These are phyloP conservation scores for Oligia latruncula DNA, from an alignment of 2,888 invertebrate species.

Conservation along the genomic window DNA sequence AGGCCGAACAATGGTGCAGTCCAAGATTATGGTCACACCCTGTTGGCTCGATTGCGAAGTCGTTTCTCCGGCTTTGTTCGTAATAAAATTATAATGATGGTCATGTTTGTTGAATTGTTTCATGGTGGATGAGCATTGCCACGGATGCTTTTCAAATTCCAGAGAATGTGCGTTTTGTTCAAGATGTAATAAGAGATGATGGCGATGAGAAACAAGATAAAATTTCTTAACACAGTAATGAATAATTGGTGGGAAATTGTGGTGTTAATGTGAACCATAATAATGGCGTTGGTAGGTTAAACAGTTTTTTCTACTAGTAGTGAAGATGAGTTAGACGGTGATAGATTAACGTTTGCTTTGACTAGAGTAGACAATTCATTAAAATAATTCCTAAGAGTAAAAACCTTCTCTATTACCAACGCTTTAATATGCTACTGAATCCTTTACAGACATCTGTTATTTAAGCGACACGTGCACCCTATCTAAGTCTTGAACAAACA, in stretches of 20 bases:
- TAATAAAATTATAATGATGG: conserved; percentile 82
- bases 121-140: conserved; percentile 79
- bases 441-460: conserved; percentile 5
- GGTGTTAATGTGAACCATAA: conserved; percentile 16
- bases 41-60: conserved; percentile 85
- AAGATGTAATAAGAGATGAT: conserved; percentile 46
- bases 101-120: conserved; percentile 82
- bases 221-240: conserved; percentile 27
- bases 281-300: conserved; percentile 22
- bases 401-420: background rate
- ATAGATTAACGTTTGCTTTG: background rate
- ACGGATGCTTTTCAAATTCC: conserved; percentile 73
- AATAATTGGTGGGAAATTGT: conserved; percentile 41
- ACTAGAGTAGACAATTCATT: background rate
- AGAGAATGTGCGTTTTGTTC: conserved; percentile 55
- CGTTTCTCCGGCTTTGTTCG: conserved; percentile 85
- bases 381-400: background rate
- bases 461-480: conserved; percentile 14
- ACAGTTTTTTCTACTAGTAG: conserved; percentile 15
- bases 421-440: conserved; percentile 1
- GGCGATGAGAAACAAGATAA: conserved; percentile 28
- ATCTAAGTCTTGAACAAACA: conserved; percentile 32
- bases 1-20: conserved; percentile 82
- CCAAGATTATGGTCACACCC: conserved; percentile 83
- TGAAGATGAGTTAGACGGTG: background rate